A percentile compares a stretch with the other conserved stretches of the same genome.
These are phyloP conservation scores for Perizoma flavofasciatum DNA, from an alignment of 2,888 invertebrate genomes.

Conservation along the genomic window DNA sequence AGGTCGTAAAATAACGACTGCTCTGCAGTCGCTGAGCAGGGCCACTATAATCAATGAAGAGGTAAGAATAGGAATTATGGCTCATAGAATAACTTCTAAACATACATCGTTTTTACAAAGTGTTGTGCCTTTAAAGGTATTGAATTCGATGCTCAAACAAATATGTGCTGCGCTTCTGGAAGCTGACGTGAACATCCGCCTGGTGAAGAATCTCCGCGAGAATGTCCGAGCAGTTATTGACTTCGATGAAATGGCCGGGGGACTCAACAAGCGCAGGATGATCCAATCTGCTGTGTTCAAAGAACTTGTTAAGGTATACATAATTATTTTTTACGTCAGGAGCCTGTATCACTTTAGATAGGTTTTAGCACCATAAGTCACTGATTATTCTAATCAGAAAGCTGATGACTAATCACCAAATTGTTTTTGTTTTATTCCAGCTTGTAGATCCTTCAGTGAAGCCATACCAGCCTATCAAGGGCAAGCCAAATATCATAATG, in stretches of 20 bases:
- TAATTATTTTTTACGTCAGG: too few relatives aligned
- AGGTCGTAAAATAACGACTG: conserved; percentile 99
- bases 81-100: neutral
- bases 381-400: too few relatives aligned
- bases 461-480: conserved; percentile 97
- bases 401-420: too few relatives aligned
- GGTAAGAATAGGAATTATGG: conserved; percentile 74
- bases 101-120: too few relatives aligned
- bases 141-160: conserved; percentile 99
- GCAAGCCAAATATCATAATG: conserved; percentile 98
- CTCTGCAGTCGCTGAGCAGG: conserved; percentile 98
- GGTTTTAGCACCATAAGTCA: too few relatives aligned
- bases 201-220: conserved; percentile 97
- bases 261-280: conserved; percentile 98
- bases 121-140: conserved; percentile 85
- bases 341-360: too few relatives aligned
- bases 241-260: conserved; percentile 99
- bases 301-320: conserved; percentile 95
- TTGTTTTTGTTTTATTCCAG: conserved; percentile 63
- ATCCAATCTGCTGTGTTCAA: conserved; percentile 99
- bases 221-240: conserved; percentile 99
- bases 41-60: conserved; percentile 99
- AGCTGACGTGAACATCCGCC: conserved; percentile 97
- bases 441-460: conserved; percentile 99
- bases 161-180: conserved; percentile 98